Evolutionary conservation across 2,888 invertebrate genomes (phyloP), one percentile per base, ranked within the genome.

Genomic region (Hyppa rectilinea): DNA sequence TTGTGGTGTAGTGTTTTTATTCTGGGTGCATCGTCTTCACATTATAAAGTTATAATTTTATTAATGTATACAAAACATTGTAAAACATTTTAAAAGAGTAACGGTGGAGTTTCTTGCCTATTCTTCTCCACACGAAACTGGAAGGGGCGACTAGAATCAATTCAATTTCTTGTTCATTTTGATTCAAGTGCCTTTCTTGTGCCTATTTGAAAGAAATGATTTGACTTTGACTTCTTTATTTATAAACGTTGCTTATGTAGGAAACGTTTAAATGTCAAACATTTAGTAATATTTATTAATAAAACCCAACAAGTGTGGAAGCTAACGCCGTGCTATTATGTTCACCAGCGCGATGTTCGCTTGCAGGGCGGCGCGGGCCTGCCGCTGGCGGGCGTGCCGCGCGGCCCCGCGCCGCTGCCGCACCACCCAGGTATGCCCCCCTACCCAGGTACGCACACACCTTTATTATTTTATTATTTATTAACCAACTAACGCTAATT

Each of bases 341-440:
- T 4, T n/a, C 0, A 40, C 12, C 56, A 75, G 79, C 79, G 50
- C 40, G 58, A 64, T 38, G 58, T 65, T n/a, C 67, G 67, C 2
- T 82, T 91, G 88, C 90, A 92, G 53, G 92, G 93, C 17, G 93
- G 93, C 0, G 92, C 90, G 58, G 94, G 94, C 38, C 88, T 94
- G 80, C 73, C 92, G 87, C 91, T 68, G 62, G 55, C 61, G 49
- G 94, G 92, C 47, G 92, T 92, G 31, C 92, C 93, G 4, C 90
- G 93, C 7, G 93, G 93, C 10, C 94, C 94, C 2, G 92, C 94
- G 23, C 95, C 95, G 1, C 72, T 93, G 85, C 95, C 92, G 34
- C 95, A 93, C 79, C 95, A 95, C 80, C 94, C 95, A 87, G 95
- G 95, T 94, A 88, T 85, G 85, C 84, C 85, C 61, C 85, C 85